Percentiles rank a stretch among this genome's conserved stretches.
Conservation (phyloP, 2,797 vertebrate species). For the Chrosomus eos region DNA sequence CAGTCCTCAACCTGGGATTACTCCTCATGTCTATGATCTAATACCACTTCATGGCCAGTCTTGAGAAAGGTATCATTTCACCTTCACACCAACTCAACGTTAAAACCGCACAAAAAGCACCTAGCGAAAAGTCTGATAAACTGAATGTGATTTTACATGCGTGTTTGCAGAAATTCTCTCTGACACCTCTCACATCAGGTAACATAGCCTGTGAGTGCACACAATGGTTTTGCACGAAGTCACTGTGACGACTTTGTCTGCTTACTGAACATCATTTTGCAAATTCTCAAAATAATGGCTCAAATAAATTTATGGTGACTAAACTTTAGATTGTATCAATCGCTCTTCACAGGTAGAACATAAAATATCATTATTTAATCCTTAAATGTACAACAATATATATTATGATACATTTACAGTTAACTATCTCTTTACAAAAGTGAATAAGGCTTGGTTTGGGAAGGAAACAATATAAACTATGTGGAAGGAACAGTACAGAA, state of each 20-base stretch:
- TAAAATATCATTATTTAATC: background rate
- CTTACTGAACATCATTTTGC: conserved; percentile 11
- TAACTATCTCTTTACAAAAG: background rate
- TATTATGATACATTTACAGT: background rate
- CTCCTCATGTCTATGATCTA: conserved; percentile 72
- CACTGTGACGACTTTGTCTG: background rate
- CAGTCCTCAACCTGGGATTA: conserved; percentile 75
- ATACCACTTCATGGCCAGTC: conserved; percentile 59
- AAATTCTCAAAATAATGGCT: background rate
- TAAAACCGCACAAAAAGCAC: conserved; percentile 60
- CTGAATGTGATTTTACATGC: conserved; percentile 63
- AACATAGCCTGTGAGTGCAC: background rate
- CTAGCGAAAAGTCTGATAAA: conserved; percentile 49
- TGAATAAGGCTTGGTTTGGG: too few relatives aligned
- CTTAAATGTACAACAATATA: background rate
- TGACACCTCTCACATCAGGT: conserved; percentile 72
- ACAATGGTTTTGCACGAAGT: background rate
- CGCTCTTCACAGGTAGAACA: background rate
- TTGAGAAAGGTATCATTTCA: conserved; percentile 66
- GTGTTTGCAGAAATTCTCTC: conserved; percentile 70
- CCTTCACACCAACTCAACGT: conserved; percentile 72
- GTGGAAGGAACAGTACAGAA: background rate
- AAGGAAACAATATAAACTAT: background rate
- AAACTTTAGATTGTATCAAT: background rate
- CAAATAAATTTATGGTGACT: background rate